A percentile compares a stretch with the other conserved stretches of the same genome.
These are phyloP conservation scores for Malacoctenus gilli DNA, from an alignment of 2,797 vertebrate genomes.

Conservation along the genomic window DNA sequence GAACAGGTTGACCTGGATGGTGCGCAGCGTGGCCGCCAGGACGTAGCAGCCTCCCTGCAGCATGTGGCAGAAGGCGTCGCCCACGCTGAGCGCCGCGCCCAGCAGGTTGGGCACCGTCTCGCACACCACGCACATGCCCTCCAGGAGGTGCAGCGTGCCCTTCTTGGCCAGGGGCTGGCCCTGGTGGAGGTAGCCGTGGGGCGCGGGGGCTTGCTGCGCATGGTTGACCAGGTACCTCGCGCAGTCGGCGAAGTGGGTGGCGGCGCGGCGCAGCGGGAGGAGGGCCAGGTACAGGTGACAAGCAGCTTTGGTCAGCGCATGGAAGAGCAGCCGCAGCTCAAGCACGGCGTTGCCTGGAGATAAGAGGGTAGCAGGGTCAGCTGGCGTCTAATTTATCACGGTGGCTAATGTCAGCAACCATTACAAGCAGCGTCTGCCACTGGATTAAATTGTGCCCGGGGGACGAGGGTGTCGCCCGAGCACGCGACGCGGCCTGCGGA, in stretches of 20 bases:
- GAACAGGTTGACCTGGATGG: slow-evolving; percentile 73
- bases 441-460: slow-evolving; percentile 61
- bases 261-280: slow-evolving; percentile 71
- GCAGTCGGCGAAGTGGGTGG: slow-evolving; percentile 64
- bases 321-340: slow-evolving; percentile 78
- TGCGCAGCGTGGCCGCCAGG: slow-evolving; percentile 66
- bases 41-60: slow-evolving; percentile 73
- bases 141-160: slow-evolving; percentile 70
- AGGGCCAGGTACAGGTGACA: slow-evolving; percentile 80
- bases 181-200: slow-evolving; percentile 29
- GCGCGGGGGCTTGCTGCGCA: slow-evolving; percentile 44
- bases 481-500: neutral
- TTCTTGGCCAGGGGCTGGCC: slow-evolving; percentile 48
- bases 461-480: slow-evolving; percentile 11
- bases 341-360: slow-evolving; percentile 77
- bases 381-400: slow-evolving; percentile 65
- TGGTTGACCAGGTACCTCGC: slow-evolving; percentile 45
- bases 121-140: slow-evolving; percentile 70
- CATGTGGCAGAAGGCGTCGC: slow-evolving; percentile 68
- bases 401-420: slow-evolving; percentile 69
- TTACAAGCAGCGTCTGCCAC: slow-evolving; percentile 63
- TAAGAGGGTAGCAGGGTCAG: slow-evolving; percentile 66
- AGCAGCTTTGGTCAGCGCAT: slow-evolving; percentile 71
- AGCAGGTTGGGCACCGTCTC: slow-evolving; percentile 71
- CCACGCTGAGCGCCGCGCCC: slow-evolving; percentile 61